Evolutionary conservation across 2,888 invertebrate genomes (phyloP), one percentile per base, ranked within the genome.

Genomic region (Hylaea fasciaria): DNA sequence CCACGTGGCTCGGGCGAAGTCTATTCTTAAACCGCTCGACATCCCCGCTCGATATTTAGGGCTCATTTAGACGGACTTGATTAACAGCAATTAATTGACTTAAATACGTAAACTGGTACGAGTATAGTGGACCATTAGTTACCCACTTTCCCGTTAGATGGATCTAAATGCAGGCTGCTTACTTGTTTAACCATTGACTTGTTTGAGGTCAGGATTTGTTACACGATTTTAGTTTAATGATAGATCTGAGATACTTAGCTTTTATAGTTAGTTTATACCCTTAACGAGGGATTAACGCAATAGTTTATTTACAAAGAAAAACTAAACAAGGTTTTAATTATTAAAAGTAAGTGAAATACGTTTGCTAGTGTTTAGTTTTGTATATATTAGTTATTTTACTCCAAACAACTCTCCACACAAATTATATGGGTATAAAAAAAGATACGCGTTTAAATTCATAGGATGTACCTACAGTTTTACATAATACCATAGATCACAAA

Each of bases 21-120:
- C 35, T 40, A 48, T 65, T 57, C 41, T 59, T 43, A 50, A 43
- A 62, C 45, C 45, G 51, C 11, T 57, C 46, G 17, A 51, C 41
- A 57, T 46, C 41, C 29, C 45, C 17, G 22, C 28, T 62, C 53
- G 62, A 62, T 65, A 62, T 65, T 60, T 53, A 62, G 45, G 48
- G 44, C 47, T 58, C 17, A 65, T 57, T 59, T 57, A 57, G 46
- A 61, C 47, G 61, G 50, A 59, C 58, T 61, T 52, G 58, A 43
- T 70, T 74, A 73, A 77, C 73, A 67, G 71, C 69, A 71, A 67
- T 71, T 73, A 74, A 77, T 74, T 66, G 72, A 67, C 63, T 64
- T 71, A 69, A 57, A 72, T 71, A 71, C 71, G 68, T 76, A 70
- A 72, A 76, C 72, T 76, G 74, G 67, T 62, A 60, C 50, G 29